Base-by-base conservation (phyloP, 2,113 vertebrate species). In the Amphiprion percula region DNA sequence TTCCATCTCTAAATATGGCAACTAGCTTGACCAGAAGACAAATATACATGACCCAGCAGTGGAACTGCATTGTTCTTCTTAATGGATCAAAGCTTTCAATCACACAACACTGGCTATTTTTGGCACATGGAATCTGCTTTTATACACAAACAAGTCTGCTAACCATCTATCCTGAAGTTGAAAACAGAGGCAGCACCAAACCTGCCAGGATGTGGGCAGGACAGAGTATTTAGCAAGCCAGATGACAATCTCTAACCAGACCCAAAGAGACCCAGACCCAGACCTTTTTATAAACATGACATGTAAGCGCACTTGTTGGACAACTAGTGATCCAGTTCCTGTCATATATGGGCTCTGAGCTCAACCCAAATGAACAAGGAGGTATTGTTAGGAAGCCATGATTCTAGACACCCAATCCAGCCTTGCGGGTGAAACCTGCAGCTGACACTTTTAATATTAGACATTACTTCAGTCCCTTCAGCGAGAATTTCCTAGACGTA, bases 371-470 rank as follows among this genome's bases (percentile, higher is more conserved):
- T 62, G 41, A 89, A 94, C 90, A 92, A 92, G 79, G 86, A 90
- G 61, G 80, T 80, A 91, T 88, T 93, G 90, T 93, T 87, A 74
- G 59, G 54, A 88, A 81, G 67, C 78, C 88, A 79, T 78, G 85
- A 84, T 79, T 79, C 54, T 56, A 82, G 78, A 88, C 86, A 88
- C 72, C 68, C 41, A 84, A 87, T 90, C 54, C 84, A 75, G 77
- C 73, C 71, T 85, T 47, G n/a, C 39, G 68, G 84, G 70, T 79
- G 79, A 91, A 88, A 81, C 58, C 68, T 77, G 61, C 89, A 64
- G 83, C 77, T 86, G 89, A 93, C 90, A 91, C 82, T 79, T 92
- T 91, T 83, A 87, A 93, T 89, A 89, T 88, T 78, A 89, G 81
- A 79, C 82, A 82, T 80, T 84, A 83, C 72, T 91, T 88, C 76